phyloP scores from a whole-genome alignment of 2,888 invertebrate genomes.

The Eilema griseolum region DNA sequence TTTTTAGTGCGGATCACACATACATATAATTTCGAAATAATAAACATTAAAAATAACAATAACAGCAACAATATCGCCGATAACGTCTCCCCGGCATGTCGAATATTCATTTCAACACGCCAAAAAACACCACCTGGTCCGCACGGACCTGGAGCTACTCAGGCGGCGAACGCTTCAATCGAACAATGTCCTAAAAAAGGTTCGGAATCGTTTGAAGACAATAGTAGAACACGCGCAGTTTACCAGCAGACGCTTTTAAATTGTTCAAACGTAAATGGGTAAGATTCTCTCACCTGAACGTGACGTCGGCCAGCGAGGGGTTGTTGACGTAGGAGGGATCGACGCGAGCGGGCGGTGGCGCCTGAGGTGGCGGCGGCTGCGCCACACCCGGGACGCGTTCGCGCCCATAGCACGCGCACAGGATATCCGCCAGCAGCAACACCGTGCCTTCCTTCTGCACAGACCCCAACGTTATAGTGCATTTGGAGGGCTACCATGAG shows the following conservation, averaged over 20 bases:
- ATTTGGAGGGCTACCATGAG: not conserved
- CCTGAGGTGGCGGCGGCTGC: slow-evolving; percentile 84
- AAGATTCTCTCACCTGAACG: slow-evolving; percentile 88
- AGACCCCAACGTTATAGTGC: not conserved
- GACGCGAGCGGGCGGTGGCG: slow-evolving; percentile 91
- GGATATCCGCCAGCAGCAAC: slow-evolving; percentile 94
- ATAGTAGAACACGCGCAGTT: not conserved
- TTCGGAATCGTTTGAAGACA: not conserved
- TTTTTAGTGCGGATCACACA: too few relatives aligned
- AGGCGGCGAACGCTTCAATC: too few relatives aligned
- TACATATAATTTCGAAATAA: too few relatives aligned
- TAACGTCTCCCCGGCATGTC: too few relatives aligned
- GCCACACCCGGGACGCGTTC: slow-evolving; percentile 90
- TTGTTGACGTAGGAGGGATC: slow-evolving; percentile 98
- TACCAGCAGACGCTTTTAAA: too few relatives aligned
- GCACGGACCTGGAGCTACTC: too few relatives aligned
- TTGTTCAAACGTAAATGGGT: accelerated
- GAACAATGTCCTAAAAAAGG: too few relatives aligned
- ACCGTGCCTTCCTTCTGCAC: slow-evolving; percentile 95
- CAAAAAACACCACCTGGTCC: too few relatives aligned
- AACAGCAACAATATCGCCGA: too few relatives aligned
- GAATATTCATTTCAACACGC: too few relatives aligned
- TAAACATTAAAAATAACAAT: too few relatives aligned
- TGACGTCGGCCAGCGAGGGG: slow-evolving; percentile 96
- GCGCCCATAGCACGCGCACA: slow-evolving; percentile 96